phyloP scores from a whole-genome alignment of 2,113 vertebrate genomes.

The Oryzias curvinotus region DNA sequence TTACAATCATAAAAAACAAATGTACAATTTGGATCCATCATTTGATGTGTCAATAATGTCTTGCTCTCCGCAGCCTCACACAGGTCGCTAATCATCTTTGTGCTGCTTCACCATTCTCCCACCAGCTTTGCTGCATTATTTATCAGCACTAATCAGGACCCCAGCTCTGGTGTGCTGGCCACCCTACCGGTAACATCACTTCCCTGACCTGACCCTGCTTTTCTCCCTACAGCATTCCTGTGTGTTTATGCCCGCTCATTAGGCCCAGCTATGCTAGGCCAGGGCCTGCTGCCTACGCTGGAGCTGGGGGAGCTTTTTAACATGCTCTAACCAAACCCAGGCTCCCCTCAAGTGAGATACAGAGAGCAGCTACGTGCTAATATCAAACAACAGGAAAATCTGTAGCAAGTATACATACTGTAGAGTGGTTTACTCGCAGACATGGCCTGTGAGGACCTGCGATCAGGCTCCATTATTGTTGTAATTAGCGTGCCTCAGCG shows the following conservation, averaged over 20 bases:
- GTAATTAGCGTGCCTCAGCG: conserved; percentile 68
- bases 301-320: conserved; percentile 63
- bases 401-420: conserved; percentile 40
- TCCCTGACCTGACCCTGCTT: conserved; percentile 72
- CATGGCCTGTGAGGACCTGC: conserved; percentile 64
- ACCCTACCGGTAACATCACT: conserved; percentile 74
- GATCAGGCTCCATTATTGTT: conserved; percentile 75
- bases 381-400: conserved; percentile 66
- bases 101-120: conserved; percentile 44
- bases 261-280: conserved; percentile 63
- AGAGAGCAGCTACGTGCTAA: conserved; percentile 56
- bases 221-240: conserved; percentile 68
- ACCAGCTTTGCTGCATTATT: conserved; percentile 71
- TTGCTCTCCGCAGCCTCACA: conserved; percentile 52
- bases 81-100: conserved; percentile 54
- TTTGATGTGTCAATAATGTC: conserved; percentile 29
- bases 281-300: conserved; percentile 47
- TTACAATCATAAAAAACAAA: conserved; percentile 9
- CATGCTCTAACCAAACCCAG: conserved; percentile 57
- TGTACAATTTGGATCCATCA: conserved; percentile 32
- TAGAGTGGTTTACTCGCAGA: conserved; percentile 56
- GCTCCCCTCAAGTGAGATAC: conserved; percentile 44
- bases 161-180: conserved; percentile 61
- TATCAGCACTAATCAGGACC: conserved; percentile 75
- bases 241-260: conserved; percentile 73